Conservation (phyloP, 2,113 vertebrate species). For the Pseudopipra pipra region DNA sequence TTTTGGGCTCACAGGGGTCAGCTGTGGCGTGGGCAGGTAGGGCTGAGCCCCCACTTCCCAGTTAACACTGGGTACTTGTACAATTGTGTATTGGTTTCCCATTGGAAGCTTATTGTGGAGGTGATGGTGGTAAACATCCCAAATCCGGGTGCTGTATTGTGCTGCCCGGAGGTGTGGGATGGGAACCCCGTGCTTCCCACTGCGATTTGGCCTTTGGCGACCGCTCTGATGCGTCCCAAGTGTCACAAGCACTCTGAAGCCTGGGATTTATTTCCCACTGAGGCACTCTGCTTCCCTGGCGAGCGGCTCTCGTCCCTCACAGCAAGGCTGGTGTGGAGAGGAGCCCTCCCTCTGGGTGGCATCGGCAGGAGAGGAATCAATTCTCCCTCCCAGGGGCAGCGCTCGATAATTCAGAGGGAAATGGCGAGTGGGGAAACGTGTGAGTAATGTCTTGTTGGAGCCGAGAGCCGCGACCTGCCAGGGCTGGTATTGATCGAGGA, state of each 20-base stretch:
- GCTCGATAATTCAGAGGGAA: slow-evolving; percentile 57
- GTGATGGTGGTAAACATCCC: background rate
- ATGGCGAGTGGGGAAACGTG: background rate
- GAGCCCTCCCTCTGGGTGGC: slow-evolving; percentile 2
- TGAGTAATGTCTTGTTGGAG: slow-evolving; percentile 48
- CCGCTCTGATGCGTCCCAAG: accelerated
- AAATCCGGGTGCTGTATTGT: background rate
- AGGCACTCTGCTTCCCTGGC: background rate
- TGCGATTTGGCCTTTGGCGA: background rate
- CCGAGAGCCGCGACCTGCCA: slow-evolving; percentile 26
- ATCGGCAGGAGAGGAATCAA: slow-evolving; percentile 28
- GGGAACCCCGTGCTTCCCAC: accelerated
- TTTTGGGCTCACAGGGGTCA: background rate
- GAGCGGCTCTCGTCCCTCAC: background rate
- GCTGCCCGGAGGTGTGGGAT: background rate
- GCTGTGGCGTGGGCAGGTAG: accelerated
- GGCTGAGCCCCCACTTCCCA: background rate
- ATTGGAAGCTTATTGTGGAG: accelerated
- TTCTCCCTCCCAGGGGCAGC: slow-evolving; percentile 24
- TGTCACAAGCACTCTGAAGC: background rate
- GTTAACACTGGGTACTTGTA: accelerated
- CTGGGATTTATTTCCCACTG: background rate
- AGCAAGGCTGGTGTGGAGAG: background rate
- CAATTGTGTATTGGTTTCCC: accelerated
- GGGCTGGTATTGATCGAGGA: slow-evolving; percentile 30